phyloP scores from a whole-genome alignment of 2,888 invertebrate species.

The Agrochola lota region DNA sequence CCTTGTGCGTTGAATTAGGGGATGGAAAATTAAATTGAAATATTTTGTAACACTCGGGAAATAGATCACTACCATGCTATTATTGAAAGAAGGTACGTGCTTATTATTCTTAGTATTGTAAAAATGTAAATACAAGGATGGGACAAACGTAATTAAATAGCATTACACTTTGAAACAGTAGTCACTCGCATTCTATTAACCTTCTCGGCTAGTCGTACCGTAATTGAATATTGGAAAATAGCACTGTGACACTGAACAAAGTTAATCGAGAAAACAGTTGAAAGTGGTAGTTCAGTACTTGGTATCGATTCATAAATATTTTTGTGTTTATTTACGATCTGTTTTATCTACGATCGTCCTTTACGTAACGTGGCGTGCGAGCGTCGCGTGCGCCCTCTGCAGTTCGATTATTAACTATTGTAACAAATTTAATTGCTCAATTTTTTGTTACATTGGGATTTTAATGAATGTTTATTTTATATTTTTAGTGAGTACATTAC shows the following conservation, averaged over 20 bases:
- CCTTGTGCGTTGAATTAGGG: slow-evolving; percentile 5
- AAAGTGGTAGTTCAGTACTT: slow-evolving; percentile 33
- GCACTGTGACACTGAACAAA: slow-evolving; percentile 40
- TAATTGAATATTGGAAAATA: slow-evolving; percentile 54
- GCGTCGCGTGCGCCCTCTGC: slow-evolving; percentile 64
- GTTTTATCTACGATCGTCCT: slow-evolving; percentile 57
- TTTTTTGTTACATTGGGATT: slow-evolving; percentile 59
- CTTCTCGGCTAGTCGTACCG: slow-evolving; percentile 6
- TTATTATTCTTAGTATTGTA: not conserved
- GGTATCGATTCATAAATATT: slow-evolving; percentile 59
- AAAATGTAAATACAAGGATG: slow-evolving; percentile 18
- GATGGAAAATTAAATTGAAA: slow-evolving; percentile 21
- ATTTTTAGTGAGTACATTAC: slow-evolving; percentile 24
- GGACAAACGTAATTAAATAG: slow-evolving; percentile 36
- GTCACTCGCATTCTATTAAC: slow-evolving; percentile 33
- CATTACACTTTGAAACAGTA: slow-evolving; percentile 38
- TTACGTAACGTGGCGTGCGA: slow-evolving; percentile 69
- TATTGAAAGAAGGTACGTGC: slow-evolving; percentile 8
- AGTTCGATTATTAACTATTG: slow-evolving; percentile 62
- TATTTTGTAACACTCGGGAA: slow-evolving; percentile 32
- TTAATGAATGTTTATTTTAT: slow-evolving; percentile 45
- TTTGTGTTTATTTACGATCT: slow-evolving; percentile 44
- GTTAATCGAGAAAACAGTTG: slow-evolving; percentile 47
- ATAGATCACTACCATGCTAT: slow-evolving; percentile 19
- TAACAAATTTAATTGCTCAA: slow-evolving; percentile 67